Evolutionary conservation across 2,888 invertebrate genomes (phyloP), one percentile per base, ranked within the genome.

Genomic region (Dasysyrphus tricinctus): DNA sequence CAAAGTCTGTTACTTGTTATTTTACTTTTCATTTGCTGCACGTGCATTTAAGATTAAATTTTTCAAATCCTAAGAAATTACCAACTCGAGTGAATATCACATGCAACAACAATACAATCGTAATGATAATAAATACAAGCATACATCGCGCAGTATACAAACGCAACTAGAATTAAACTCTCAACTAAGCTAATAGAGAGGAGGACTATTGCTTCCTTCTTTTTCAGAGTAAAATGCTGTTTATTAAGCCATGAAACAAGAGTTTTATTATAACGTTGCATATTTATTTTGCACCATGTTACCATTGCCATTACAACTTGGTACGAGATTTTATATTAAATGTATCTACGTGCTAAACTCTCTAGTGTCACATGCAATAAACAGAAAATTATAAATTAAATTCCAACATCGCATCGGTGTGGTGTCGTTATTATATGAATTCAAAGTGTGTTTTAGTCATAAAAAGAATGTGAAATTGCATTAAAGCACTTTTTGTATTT

Each of bases 351-450:
- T 12, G 24, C 29, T 51, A 11, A 19, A 9, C 51, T 29, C 12
- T 24, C 11, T 51, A 12, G 51, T 19, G 63, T 56, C 63, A 37
- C 37, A 24, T 61, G 44, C 29, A 57, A 49, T 65, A 80, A 74
- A 80, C 39, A 67, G 37, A 56, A 37, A 61, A 78, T 57, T 77
- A 49, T 77, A 61, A 72, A 61, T 78, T 61, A 72, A 79, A 73
- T 47, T 47, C 37, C 44, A 79, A 63, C 42, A 54, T 32, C 72
- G 24, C 24, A 24, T 24, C 24, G 24, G 24, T 24, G 1, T 24
- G 37, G 54, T 47, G 47, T 72, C 51, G 73, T 73, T 72, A 61
- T 73, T 51, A 73, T 72, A 34, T 37, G 49, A 51, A 78, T 34
- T 59, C 61, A 61, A 70, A 61, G 72, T 61, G 61, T 65, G 65